These are phyloP conservation scores for Nannoperca australis DNA, from an alignment of 2,797 vertebrate genomes.

Conservation along the genomic window DNA sequence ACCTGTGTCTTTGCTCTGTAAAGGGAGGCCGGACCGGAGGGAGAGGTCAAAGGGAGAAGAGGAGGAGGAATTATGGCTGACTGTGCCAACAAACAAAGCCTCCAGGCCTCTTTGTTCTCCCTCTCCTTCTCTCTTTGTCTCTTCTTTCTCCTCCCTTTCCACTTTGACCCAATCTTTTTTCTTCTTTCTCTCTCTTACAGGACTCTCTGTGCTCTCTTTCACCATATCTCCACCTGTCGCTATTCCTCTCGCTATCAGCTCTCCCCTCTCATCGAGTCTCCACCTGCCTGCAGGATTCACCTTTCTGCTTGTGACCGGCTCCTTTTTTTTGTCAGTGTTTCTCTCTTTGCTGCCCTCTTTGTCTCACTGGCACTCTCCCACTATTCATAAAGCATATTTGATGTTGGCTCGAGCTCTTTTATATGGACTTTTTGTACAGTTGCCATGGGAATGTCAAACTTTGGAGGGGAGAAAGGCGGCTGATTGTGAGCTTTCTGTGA, in stretches of 20 bases:
- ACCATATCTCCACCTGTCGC: slow-evolving; percentile 77
- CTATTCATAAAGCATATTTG: slow-evolving; percentile 78
- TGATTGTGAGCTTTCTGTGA: slow-evolving; percentile 64
- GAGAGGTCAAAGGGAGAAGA: slow-evolving; percentile 80
- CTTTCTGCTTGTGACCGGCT: slow-evolving; percentile 68
- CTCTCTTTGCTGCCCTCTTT: slow-evolving; percentile 59
- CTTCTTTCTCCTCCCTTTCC: slow-evolving; percentile 76
- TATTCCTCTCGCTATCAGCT: slow-evolving; percentile 71
- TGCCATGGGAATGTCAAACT: slow-evolving; percentile 82
- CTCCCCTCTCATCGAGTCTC: slow-evolving; percentile 72
- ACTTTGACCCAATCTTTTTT: slow-evolving; percentile 79
- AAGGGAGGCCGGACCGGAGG: slow-evolving; percentile 75
- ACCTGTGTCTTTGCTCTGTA: slow-evolving; percentile 81
- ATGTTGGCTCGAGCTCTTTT: slow-evolving; percentile 69
- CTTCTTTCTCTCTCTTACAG: slow-evolving; percentile 61
- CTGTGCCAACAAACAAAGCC: slow-evolving; percentile 87
- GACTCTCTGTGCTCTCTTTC: slow-evolving; percentile 76
- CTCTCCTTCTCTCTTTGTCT: slow-evolving; percentile 77
- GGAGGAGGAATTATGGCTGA: slow-evolving; percentile 81
- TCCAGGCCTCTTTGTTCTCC: slow-evolving; percentile 82
- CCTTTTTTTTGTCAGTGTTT: slow-evolving; percentile 32
- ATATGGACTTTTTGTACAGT: slow-evolving; percentile 75
- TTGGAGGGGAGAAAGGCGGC: slow-evolving; percentile 47
- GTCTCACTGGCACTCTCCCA: slow-evolving; percentile 69
- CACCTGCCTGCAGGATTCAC: slow-evolving; percentile 80